A percentile compares a stretch with the other conserved stretches of the same genome.
Conservation (phyloP, 2,888 invertebrate species). For the Tanaodytes sp. region DNA sequence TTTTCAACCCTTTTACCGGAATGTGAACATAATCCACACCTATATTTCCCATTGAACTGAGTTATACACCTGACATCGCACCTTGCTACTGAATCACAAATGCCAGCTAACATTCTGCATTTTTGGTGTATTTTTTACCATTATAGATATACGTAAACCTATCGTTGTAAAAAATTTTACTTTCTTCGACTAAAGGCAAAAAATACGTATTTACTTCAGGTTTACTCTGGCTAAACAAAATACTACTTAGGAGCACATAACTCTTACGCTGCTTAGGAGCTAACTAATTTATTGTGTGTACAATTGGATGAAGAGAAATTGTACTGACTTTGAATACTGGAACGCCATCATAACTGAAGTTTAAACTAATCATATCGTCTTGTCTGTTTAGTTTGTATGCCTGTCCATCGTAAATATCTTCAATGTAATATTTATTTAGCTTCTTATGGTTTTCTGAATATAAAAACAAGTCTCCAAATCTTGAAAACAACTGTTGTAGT, state of each 20-base stretch:
- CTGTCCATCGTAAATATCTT: conserved; percentile 46
- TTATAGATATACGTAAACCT: conserved; percentile 19
- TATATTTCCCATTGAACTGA: conserved; percentile 37
- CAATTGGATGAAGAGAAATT: conserved; percentile 31
- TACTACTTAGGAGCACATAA: conserved; percentile 2
- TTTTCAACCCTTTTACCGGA: conserved; percentile 33
- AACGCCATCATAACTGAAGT: conserved; percentile 46
- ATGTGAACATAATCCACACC: conserved; percentile 37
- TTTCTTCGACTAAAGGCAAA: conserved; percentile 26
- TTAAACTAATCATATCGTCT: conserved; percentile 26
- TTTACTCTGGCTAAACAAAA: conserved; percentile 37
- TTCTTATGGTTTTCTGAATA: conserved; percentile 27
- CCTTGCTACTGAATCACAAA: conserved; percentile 45
- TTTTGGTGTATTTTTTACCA: conserved; percentile 22
- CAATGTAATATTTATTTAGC: conserved; percentile 30
- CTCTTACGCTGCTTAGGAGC: not conserved
- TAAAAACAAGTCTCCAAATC: conserved; percentile 8
- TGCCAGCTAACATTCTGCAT: conserved; percentile 22
- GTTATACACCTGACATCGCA: conserved; percentile 21
- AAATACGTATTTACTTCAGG: conserved; percentile 39
- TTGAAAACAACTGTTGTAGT: conserved; percentile 14
- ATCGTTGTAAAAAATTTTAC: too few relatives aligned
- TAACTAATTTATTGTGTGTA: conserved; percentile 38
- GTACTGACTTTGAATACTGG: conserved; percentile 35
- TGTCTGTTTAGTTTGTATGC: conserved; percentile 27